Evolutionary conservation across 2,888 invertebrate genomes (phyloP), one percentile per base, ranked within the genome.

Genomic region (Apodemia zela): DNA sequence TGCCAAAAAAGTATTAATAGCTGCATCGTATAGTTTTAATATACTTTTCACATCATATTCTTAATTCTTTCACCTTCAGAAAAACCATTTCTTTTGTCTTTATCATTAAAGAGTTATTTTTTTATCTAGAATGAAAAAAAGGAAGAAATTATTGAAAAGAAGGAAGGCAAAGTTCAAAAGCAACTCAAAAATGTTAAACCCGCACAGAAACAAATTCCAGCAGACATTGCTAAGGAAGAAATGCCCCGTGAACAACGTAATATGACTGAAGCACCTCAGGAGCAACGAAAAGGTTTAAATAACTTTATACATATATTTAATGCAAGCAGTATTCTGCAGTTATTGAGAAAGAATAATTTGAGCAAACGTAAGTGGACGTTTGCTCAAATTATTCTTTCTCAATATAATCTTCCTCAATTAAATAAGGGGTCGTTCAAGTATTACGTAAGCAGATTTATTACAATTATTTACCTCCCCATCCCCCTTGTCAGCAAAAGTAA

Each of bases 211-310:
- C 70, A 78, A 10, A 66, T 74, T 10, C 67, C 75, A 4, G 73
- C 73, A n/a, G 88, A 87, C 62, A 71, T 77, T 0, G 74, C 69
- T 15, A 83, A 82, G 66, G 87, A 87, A 60, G 89, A 87, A 65
- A 64, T 71, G 7, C 65, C 74, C 8, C 80, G 81, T 49, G 89
- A 87, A 67, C 77, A 79, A 15, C 79, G 73, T 64, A 82, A 75
- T 67, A 83, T 76, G 63, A 78, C 74, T 2, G 91, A 90, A 47
- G 75, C 73, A 1, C 80, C 87, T 13, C 89, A 89, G 68, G 92
- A 92, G 67, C 89, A 89, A 72, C 85, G 89, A 59, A 92, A 90
- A 80, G 82, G 91, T 90, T 75, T 33, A 33, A 33, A 33, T 33
- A 33, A 7, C 8, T 1, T 33, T 7, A 8, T 8, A 33, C 6